Evolutionary conservation across 2,113 vertebrate genomes (phyloP).

Genomic region (Gasterosteus nipponicus): DNA sequence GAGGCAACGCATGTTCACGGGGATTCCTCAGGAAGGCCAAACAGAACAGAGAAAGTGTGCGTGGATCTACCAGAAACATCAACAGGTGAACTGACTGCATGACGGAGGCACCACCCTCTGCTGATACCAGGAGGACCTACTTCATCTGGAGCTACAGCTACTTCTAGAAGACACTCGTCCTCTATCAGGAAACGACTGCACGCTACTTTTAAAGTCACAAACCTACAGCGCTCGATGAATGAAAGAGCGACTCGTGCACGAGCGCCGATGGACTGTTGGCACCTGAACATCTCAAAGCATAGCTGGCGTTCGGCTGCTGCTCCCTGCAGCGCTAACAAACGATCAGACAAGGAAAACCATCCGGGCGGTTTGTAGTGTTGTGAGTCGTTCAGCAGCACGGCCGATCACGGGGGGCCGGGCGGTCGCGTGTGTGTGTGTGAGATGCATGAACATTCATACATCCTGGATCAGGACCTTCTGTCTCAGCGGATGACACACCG

Average conservation of each 20-base stretch:
- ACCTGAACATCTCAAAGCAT: constrained; percentile 20
- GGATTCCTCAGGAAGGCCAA: constrained; percentile 24
- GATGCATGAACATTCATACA: not conserved
- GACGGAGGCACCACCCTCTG: constrained; percentile 24
- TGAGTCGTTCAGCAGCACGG: constrained; percentile 1
- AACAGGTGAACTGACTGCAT: constrained; percentile 19
- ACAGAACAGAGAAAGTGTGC: constrained; percentile 18
- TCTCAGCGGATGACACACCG: not conserved
- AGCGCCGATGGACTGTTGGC: constrained; percentile 25
- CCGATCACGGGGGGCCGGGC: not conserved
- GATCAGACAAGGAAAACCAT: not conserved
- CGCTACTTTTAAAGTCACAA: constrained; percentile 19
- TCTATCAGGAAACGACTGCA: constrained; percentile 12
- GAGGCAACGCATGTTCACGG: constrained; percentile 43
- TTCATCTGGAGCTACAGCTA: constrained; percentile 34
- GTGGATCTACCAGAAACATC: constrained; percentile 24
- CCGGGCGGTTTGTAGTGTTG: not conserved
- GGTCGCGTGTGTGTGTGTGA: not conserved
- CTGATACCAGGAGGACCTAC: constrained; percentile 24
- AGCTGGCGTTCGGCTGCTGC: not conserved
- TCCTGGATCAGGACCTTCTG: constrained; percentile 33
- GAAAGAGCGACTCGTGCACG: not conserved
- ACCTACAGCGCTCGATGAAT: not conserved
- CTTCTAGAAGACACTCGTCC: constrained; percentile 14
- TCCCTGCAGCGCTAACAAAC: not conserved